Evolutionary conservation across 2,888 invertebrate genomes (phyloP), one percentile per base, ranked within the genome.

Genomic region (Meliscaeva auricollis): DNA sequence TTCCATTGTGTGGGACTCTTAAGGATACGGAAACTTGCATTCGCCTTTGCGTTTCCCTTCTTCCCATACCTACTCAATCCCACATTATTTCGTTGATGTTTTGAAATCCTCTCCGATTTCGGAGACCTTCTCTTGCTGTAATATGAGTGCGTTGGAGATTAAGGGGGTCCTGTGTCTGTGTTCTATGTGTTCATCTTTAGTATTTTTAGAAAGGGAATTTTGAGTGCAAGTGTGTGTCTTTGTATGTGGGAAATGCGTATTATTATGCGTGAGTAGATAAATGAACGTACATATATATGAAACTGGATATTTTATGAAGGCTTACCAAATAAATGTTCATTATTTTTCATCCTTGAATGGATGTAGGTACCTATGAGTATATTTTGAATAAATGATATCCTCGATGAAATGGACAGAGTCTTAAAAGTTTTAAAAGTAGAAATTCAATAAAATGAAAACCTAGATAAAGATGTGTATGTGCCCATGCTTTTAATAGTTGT

Each of bases 141-240:
- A 73, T 81, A 58, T 81, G 76, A 85, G 81, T 85, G 81, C 85
- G 81, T 77, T 81, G 81, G 76, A 77, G 84, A 80, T 84, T 84
- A 84, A 77, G 76, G 85, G 85, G 60, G 72, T 76, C 72, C 80
- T 85, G 68, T 76, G 69, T 46, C 46, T 64, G 30, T 64, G 3
- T 46, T 13, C 46, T 64, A n/a, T 46, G 62, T 46, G 11, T 62
- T 44, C 62, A 62, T 80, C 84, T 73, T 84, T 64, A 26, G 26
- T n/a, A 35, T 52, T 70, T 76, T 44, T 66, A 60, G 70, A 60
- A 64, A 66, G 56, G 82, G 69, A 68, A 68, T 30, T 73, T 77
- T 60, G 69, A 69, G 30, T 50, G 48, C 35, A 26, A 48, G 38
- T 62, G 68, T 56, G 13, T 46, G 66, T 20, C n/a, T n/a, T 15